phyloP scores from a whole-genome alignment of 2,113 vertebrate genomes.

The Nothoprocta pentlandii region DNA sequence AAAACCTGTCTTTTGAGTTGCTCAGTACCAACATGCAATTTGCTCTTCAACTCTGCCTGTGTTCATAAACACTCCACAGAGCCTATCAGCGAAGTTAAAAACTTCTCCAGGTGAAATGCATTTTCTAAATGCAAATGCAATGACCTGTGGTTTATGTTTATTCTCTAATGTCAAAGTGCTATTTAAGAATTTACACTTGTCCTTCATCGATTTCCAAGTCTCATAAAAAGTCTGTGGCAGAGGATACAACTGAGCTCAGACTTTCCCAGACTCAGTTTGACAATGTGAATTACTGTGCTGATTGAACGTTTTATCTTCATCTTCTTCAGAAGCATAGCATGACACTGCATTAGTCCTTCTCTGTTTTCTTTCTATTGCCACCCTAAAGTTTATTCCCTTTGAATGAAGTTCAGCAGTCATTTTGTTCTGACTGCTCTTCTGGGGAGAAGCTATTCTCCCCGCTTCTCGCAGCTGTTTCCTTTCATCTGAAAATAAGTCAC shows the following conservation, averaged over 20 bases:
- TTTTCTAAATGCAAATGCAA: not conserved
- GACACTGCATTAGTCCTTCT: not conserved
- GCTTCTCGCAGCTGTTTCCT: not conserved
- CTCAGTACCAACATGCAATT: rapidly evolving
- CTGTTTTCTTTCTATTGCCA: not conserved
- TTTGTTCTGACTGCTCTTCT: not conserved
- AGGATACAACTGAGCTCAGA: not conserved
- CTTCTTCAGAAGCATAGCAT: not conserved
- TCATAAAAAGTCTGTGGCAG: not conserved
- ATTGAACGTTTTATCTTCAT: not conserved
- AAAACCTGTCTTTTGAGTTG: not conserved
- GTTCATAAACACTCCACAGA: not conserved
- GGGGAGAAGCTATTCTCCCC: not conserved
- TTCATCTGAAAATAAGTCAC: constrained; percentile 41
- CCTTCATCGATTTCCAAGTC: not conserved
- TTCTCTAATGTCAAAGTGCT: not conserved
- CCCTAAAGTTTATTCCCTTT: not conserved
- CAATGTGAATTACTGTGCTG: not conserved
- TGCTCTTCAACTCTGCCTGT: rapidly evolving
- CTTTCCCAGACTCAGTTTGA: not conserved
- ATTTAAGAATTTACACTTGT: not conserved
- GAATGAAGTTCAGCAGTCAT: rapidly evolving
- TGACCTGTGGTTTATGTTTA: not conserved
- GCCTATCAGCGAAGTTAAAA: not conserved
- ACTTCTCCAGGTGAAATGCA: not conserved